These are phyloP conservation scores for Hypomecis punctinalis DNA, from an alignment of 2,888 invertebrate species.

Conservation along the genomic window DNA sequence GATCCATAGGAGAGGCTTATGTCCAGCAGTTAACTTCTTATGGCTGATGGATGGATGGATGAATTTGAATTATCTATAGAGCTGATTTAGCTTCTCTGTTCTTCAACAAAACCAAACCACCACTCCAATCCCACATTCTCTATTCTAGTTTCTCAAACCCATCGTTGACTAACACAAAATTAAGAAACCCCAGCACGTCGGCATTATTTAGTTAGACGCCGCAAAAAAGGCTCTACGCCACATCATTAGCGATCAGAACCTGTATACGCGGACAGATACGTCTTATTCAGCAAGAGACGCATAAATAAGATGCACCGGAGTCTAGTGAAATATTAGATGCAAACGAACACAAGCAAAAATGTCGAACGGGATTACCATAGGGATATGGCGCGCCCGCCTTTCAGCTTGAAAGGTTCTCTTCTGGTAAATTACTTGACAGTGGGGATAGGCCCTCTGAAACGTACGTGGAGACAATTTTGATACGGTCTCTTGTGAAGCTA, in stretches of 20 bases:
- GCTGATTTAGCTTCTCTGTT: too few species aligned
- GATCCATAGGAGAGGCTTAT: too few species aligned
- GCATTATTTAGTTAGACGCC: slow-evolving; percentile 71
- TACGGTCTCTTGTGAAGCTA: neutral
- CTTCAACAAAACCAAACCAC: too few species aligned
- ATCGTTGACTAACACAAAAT: slow-evolving; percentile 39
- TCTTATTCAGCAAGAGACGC: slow-evolving; percentile 67
- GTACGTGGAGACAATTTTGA: slow-evolving; percentile 13
- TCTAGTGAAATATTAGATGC: slow-evolving; percentile 79
- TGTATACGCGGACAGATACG: slow-evolving; percentile 69
- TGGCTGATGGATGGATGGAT: too few species aligned
- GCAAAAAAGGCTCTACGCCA: slow-evolving; percentile 74
- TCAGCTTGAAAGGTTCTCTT: slow-evolving; percentile 24
- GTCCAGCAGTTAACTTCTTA: too few species aligned
- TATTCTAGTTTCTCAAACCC: too few species aligned
- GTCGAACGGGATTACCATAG: slow-evolving; percentile 72
- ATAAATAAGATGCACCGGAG: slow-evolving; percentile 72
- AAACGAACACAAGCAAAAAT: slow-evolving; percentile 79
- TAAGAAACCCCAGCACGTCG: slow-evolving; percentile 65
- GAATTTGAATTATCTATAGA: too few species aligned
- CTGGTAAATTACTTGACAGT: slow-evolving; percentile 29
- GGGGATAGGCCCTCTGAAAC: slow-evolving; percentile 15
- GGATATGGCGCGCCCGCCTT: slow-evolving; percentile 60
- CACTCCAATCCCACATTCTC: too few species aligned
- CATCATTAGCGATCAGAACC: slow-evolving; percentile 78